A percentile compares a stretch with the other conserved stretches of the same genome.
Evolutionary conservation across 2,113 vertebrate genomes (phyloP).

Genomic region (Mola mola): DNA sequence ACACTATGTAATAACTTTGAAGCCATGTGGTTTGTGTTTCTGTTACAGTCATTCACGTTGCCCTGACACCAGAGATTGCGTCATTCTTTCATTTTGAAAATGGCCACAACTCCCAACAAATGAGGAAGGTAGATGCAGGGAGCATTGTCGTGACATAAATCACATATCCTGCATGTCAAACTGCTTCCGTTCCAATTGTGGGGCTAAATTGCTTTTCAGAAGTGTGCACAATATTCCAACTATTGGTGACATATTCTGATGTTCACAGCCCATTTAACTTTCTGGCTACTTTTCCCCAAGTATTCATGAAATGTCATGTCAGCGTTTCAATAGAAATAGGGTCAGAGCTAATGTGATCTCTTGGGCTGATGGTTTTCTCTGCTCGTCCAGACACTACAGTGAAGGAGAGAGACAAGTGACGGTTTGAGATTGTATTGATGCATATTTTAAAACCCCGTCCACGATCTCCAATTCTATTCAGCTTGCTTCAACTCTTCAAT

Average conservation of each 20-base stretch:
- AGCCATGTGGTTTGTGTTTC: no score
- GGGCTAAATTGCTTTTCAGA: constrained; percentile 29
- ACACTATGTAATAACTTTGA: no score
- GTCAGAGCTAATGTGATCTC: constrained; percentile 39
- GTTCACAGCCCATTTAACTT: constrained; percentile 29
- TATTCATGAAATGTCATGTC: constrained; percentile 34
- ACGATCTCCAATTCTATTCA: constrained; percentile 9
- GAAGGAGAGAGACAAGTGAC: constrained; percentile 13
- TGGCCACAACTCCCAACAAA: no score
- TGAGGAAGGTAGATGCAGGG: no score
- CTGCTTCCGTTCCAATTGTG: constrained; percentile 13
- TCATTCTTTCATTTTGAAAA: no score
- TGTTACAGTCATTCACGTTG: no score
- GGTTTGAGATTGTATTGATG: constrained; percentile 19
- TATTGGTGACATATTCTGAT: constrained; percentile 14
- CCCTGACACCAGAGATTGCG: no score
- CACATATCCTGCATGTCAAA: constrained; percentile 13
- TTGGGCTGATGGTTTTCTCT: constrained; percentile 12
- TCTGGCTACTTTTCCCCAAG: constrained; percentile 17
- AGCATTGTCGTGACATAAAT: no score
- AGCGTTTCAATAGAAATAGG: constrained; percentile 39
- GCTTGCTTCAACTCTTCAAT: constrained; percentile 10
- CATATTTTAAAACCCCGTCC: constrained; percentile 24
- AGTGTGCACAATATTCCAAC: constrained; percentile 1
- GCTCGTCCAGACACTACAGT: constrained; percentile 8